These are phyloP conservation scores for Sylvilagus floridanus DNA, from an alignment of 2,797 vertebrate species.

Conservation along the genomic window DNA sequence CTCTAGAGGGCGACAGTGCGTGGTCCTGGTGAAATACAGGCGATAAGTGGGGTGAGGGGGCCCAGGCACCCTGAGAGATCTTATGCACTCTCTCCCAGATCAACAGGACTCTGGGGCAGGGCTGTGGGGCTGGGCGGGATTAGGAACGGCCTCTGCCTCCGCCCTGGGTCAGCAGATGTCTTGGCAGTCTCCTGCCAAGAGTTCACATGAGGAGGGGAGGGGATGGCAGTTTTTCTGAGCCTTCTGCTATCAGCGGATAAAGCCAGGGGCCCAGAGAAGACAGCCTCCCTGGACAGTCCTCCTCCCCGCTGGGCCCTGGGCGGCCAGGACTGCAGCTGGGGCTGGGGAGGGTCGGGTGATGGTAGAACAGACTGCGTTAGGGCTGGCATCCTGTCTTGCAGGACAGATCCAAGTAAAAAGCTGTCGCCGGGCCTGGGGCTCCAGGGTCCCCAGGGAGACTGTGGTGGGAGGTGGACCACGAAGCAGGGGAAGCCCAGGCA, in stretches of 20 bases:
- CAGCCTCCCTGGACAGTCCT: not conserved
- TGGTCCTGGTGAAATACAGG: not conserved
- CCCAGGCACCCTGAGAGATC: not conserved
- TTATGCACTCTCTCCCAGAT: slow-evolving; percentile 31
- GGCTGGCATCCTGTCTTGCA: slow-evolving; percentile 31
- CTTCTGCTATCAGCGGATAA: slow-evolving; percentile 56
- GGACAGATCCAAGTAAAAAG: slow-evolving; percentile 39
- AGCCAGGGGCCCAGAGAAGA: slow-evolving; percentile 33
- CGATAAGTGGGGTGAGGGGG: too few relatives aligned
- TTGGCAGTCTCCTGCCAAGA: slow-evolving; percentile 73
- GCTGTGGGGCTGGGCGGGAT: slow-evolving; percentile 23
- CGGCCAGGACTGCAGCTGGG: slow-evolving; percentile 54
- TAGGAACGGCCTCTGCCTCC: slow-evolving; percentile 49
- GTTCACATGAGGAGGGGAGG: slow-evolving; percentile 65
- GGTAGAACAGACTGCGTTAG: not conserved
- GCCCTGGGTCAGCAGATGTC: slow-evolving; percentile 76
- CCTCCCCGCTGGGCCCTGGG: slow-evolving; percentile 6
- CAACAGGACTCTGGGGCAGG: slow-evolving; percentile 35
- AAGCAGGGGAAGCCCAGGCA: not conserved
- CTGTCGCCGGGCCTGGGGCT: not conserved
- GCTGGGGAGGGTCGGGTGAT: not conserved
- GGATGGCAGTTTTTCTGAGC: slow-evolving; percentile 57
- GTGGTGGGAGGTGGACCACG: not conserved
- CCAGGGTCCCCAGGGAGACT: slow-evolving; percentile 14
- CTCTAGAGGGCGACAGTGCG: not conserved